Evolutionary conservation across 1,140 invertebrate species (phyloP), one percentile per base, ranked within the genome.

Genomic region (Drosophila funebris): DNA sequence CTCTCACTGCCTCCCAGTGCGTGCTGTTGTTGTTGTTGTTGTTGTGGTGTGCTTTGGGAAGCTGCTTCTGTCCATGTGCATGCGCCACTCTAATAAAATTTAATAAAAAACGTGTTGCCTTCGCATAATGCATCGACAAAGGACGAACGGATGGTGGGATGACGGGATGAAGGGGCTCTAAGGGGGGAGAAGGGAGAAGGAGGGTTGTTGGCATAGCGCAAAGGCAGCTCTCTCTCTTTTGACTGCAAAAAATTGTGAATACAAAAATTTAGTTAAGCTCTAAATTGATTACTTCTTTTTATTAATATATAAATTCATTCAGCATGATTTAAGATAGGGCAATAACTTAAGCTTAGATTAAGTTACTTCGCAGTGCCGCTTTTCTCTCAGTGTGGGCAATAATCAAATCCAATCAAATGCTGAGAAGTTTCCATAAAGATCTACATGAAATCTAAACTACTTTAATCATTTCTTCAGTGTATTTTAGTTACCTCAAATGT

Each of bases 81-180:
- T 85, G 83, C 82, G 41, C 66, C 74, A 78, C 82, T 82, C 82
- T 87, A 85, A 85, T 85, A 85, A 85, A 85, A 85, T 85, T 85
- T 87, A 85, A 85, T 85, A 85, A 85, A 85, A 85, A 85, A 85
- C 82, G 82, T 85, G 82, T 84, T 87, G 63, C 82, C 39, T 52
- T 70, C 66, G 67, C 75, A 87, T 85, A 87, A 87, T 87, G 82
- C 78, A 78, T 75, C 64, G 74, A 72, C 78, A 85, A 85, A 71
- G 82, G 16, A 8, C 27, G 8, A 11, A 14, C 27, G 20, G n/a
- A 43, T 0, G 13, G 29, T 9, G 9, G 4, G 2, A 0, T 13
- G n/a, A n/a, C n/a, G n/a, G n/a, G n/a, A n/a, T n/a, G n/a, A n/a
- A n/a, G n/a, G n/a, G n/a, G n/a, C n/a, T n/a, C n/a, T n/a, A n/a